Evolutionary conservation across 2,888 invertebrate genomes (phyloP).

Genomic region (Arge pagana): DNA sequence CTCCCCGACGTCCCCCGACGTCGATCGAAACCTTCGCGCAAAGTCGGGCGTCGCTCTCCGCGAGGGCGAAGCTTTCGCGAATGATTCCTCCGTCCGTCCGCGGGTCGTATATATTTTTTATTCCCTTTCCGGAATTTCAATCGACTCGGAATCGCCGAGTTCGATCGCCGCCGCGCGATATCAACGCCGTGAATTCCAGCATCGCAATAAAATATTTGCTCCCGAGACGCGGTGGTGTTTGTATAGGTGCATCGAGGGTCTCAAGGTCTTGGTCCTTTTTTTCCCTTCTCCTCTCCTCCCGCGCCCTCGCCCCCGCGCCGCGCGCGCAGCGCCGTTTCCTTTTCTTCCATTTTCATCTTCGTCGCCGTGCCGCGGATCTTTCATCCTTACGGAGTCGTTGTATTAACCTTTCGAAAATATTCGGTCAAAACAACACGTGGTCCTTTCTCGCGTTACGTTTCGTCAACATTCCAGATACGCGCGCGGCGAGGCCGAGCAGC

Average conservation of each 20-base stretch:
- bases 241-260: constrained; percentile 50
- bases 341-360: constrained; percentile 27
- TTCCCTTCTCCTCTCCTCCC: constrained; percentile 31
- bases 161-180: no score
- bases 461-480: no score
- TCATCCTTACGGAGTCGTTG: constrained; percentile 43
- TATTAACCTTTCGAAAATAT: constrained; percentile 53
- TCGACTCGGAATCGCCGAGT: no score
- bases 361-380: constrained; percentile 44
- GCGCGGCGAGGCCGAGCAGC: no score
- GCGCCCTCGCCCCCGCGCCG: background rate
- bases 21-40: no score
- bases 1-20: no score
- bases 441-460: constrained; percentile 25
- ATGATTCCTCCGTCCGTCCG: no score
- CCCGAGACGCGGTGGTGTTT: constrained; percentile 46
- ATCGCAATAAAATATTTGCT: constrained; percentile 56
- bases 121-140: no score
- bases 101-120: no score
- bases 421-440: constrained; percentile 50
- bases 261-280: constrained; percentile 48
- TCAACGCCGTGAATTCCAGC: constrained; percentile 51
- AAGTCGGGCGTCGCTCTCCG: no score
- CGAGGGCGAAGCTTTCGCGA: no score
- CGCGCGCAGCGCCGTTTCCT: no score